Conservation (phyloP, 2,113 vertebrate species). For the Ammodytes marinus region DNA sequence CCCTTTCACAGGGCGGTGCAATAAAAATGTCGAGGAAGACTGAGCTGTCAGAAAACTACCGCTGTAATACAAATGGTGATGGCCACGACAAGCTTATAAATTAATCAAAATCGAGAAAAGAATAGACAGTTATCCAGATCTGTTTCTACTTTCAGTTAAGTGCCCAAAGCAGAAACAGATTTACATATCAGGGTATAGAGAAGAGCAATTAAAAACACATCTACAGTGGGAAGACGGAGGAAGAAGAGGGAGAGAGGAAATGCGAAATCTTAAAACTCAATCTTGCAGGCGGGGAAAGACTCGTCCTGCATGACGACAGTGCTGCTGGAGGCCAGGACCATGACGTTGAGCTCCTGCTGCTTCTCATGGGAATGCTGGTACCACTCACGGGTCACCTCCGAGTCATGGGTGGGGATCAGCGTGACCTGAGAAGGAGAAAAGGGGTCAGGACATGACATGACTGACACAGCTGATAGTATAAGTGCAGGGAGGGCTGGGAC, state of each 20-base stretch:
- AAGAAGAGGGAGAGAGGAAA: slow-evolving; percentile 20
- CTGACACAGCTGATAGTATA: too few relatives aligned
- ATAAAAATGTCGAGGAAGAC: slow-evolving; percentile 9
- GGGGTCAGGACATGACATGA: not conserved
- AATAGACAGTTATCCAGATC: slow-evolving; percentile 41
- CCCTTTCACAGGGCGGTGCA: slow-evolving; percentile 5
- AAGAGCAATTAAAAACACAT: slow-evolving; percentile 59
- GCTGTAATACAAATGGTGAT: slow-evolving; percentile 45
- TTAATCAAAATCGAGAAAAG: slow-evolving; percentile 59
- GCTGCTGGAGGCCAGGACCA: slow-evolving; percentile 99
- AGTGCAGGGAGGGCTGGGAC: not conserved
- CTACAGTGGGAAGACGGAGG: slow-evolving; percentile 26
- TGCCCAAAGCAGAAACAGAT: slow-evolving; percentile 41
- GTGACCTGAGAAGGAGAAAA: slow-evolving; percentile 88
- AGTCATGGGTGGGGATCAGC: slow-evolving; percentile 97
- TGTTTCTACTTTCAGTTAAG: slow-evolving; percentile 24
- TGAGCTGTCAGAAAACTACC: slow-evolving; percentile 30
- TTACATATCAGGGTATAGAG: slow-evolving; percentile 49
- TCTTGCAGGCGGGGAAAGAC: slow-evolving; percentile 99
- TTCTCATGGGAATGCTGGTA: slow-evolving; percentile 98
- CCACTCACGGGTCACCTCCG: slow-evolving; percentile 98
- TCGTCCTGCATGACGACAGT: slow-evolving; percentile 99
- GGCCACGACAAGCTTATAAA: slow-evolving; percentile 49
- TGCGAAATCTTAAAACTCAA: slow-evolving; percentile 92
- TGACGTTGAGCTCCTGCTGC: slow-evolving; percentile 97